Base-by-base conservation (phyloP, 2,888 invertebrate genomes). In the Thecocarcelia acutangulata region DNA sequence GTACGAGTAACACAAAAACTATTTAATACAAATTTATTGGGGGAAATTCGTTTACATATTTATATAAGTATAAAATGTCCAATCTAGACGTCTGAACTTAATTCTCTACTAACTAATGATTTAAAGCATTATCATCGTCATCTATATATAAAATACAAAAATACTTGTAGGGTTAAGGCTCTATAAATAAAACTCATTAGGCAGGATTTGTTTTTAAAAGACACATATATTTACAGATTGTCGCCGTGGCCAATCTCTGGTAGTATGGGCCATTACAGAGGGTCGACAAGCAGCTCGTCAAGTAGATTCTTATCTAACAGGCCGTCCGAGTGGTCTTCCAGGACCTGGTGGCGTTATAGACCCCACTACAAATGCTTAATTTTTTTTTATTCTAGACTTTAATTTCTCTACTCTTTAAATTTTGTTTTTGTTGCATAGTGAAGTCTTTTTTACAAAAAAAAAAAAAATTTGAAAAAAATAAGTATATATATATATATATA, bases 221-320 rank as follows among this genome's bases (percentile, higher is more conserved):
- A 37, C 52, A 15, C 1, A 19, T 42, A 52, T 61, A 8, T 54
- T 75, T 82, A 0, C 89, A 97, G 99, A 99, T 93, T 99, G 99
- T 90, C 95, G 98, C 42, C 94, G 99, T 86, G 99, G 99, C n/a
- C 99, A 99, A 90, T 98, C 98, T 0, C 92, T 99, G 75, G 98
- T 99, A 4, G 99, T 99, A 9, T 99, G 98, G 97, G 99, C 99
- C 19, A 99, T 99, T 84, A 93, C 97, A 0, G 99, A 99, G 91
- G 99, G 99, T 1, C 93, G 99, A n/a, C 98, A 98, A 91, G 98
- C 98, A 9, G 99, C 99, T 13, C 93, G 98, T 52, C 96, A 97
- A 86, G 95, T 99, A 2, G 99, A 99, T 90, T 92, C 94, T 69
- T 95, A 94, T 91, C 93, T 99, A 15, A 94, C 94, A 87, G 94